Percentiles rank a stretch among this genome's conserved stretches.
phyloP scores from a whole-genome alignment of 2,888 invertebrate genomes.

The Bimastos eiseni region DNA sequence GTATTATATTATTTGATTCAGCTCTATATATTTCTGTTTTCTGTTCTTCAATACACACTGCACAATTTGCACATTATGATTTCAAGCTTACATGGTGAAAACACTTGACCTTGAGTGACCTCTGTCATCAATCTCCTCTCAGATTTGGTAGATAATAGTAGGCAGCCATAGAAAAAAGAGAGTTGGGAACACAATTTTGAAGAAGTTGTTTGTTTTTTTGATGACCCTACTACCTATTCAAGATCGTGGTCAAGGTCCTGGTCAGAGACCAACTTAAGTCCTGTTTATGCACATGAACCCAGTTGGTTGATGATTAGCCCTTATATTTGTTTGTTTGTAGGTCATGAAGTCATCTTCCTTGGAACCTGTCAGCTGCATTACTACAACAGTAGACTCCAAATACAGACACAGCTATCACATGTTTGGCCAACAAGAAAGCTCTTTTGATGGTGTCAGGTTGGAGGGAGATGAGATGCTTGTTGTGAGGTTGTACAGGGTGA shows the following conservation, averaged over 20 bases:
- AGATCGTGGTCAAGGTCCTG: not conserved
- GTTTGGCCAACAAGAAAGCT: slow-evolving; percentile 60
- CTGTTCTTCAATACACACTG: too few species aligned
- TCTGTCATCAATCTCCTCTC: too few species aligned
- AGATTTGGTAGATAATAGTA: too few species aligned
- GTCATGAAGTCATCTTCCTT: not conserved
- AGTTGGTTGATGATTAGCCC: not conserved
- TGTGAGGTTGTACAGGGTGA: slow-evolving; percentile 54
- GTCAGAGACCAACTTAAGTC: not conserved
- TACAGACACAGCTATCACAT: slow-evolving; percentile 58
- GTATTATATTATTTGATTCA: too few species aligned
- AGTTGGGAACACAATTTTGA: too few species aligned
- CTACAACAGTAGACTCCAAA: slow-evolving; percentile 56
- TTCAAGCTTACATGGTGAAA: too few species aligned
- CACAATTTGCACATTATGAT: too few species aligned
- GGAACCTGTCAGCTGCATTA: slow-evolving; percentile 58
- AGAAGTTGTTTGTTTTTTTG: too few species aligned
- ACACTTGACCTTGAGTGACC: too few species aligned
- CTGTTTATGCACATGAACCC: not conserved
- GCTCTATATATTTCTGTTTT: too few species aligned
- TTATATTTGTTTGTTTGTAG: not conserved
- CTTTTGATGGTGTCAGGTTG: slow-evolving; percentile 54
- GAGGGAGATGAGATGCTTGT: slow-evolving; percentile 56
- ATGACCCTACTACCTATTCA: too few species aligned
- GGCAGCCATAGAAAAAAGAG: too few species aligned